Percentiles rank a stretch among this genome's conserved stretches.
phyloP scores from a whole-genome alignment of 2,888 invertebrate genomes.

The Nomada goodeniana region DNA sequence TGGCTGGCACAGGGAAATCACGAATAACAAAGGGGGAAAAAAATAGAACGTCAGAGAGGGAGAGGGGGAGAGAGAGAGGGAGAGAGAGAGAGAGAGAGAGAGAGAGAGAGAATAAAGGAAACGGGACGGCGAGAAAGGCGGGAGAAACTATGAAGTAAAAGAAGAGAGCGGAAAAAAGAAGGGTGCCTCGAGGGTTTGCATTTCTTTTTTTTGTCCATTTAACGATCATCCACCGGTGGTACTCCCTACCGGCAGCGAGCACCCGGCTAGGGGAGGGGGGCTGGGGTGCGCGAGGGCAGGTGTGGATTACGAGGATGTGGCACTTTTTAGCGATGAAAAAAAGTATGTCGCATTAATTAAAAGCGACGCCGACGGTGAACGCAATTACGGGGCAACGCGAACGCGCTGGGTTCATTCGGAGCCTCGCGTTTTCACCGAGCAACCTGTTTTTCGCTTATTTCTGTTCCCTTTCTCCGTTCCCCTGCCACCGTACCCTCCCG shows the following conservation, averaged over 20 bases:
- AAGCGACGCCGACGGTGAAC: conserved; percentile 74
- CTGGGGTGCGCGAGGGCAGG: conserved; percentile 43
- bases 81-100: conserved; percentile 21
- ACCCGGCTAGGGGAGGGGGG: conserved; percentile 1
- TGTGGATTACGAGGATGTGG: conserved; percentile 74
- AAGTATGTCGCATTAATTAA: conserved; percentile 83
- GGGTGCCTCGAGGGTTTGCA: conserved; percentile 62
- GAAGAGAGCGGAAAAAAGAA: conserved; percentile 36
- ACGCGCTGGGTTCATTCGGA: conserved; percentile 63
- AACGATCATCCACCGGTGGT: conserved; percentile 68
- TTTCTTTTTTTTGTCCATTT: conserved; percentile 65
- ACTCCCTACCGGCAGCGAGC: conserved; percentile 51
- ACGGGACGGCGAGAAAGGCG: conserved; percentile 26
- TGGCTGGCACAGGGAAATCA: conserved; percentile 32
- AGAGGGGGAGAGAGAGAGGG: conserved; percentile 47
- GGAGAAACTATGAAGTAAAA: conserved; percentile 26
- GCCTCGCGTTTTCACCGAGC: conserved; percentile 58
- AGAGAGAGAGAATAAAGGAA: conserved; percentile 32
- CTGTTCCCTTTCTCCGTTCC: conserved; percentile 42
- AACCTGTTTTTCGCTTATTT: conserved; percentile 56
- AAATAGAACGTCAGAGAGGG: background rate
- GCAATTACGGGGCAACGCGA: conserved; percentile 69
- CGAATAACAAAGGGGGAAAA: conserved; percentile 15
- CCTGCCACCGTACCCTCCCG: conserved; percentile 29
- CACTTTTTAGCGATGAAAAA: conserved; percentile 78